These are phyloP conservation scores for Ichneumon xanthorius DNA, from an alignment of 2,888 invertebrate genomes.

Conservation along the genomic window DNA sequence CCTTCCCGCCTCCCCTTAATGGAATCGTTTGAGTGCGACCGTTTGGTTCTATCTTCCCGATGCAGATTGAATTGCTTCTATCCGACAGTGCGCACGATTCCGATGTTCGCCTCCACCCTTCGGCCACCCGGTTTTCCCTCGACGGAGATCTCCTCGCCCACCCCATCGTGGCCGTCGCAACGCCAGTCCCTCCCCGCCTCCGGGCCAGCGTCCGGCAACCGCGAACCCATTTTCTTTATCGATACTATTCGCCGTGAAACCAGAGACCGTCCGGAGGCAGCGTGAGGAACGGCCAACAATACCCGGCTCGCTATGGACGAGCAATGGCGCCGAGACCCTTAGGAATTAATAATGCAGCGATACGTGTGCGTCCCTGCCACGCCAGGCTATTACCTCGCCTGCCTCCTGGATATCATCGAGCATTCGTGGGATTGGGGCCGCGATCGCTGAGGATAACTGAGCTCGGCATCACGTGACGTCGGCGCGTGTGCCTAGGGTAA, in stretches of 20 bases:
- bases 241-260: slow-evolving; percentile 37
- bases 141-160: slow-evolving; percentile 30
- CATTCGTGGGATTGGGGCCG: slow-evolving; percentile 46
- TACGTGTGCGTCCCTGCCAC: slow-evolving; percentile 24
- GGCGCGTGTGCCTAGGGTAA: slow-evolving; percentile 5
- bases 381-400: neutral
- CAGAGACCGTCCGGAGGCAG: slow-evolving; percentile 29
- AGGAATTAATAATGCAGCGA: slow-evolving; percentile 56
- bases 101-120: slow-evolving; percentile 56
- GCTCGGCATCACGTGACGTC: slow-evolving; percentile 6
- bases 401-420: slow-evolving; percentile 33
- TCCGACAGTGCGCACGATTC: slow-evolving; percentile 61
- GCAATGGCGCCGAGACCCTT: slow-evolving; percentile 17
- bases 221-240: slow-evolving; percentile 51
- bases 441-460: slow-evolving; percentile 16
- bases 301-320: neutral
- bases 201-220: slow-evolving; percentile 32
- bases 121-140: slow-evolving; percentile 46
- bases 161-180: no score
- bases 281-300: slow-evolving; percentile 21
- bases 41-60: slow-evolving; percentile 74
- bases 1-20: slow-evolving; percentile 72
- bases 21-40: slow-evolving; percentile 76
- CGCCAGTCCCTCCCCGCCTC: no score
- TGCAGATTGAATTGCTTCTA: slow-evolving; percentile 78